Evolutionary conservation across 2,113 vertebrate genomes (phyloP), one percentile per base, ranked within the genome.

Genomic region (Pavo muticus): DNA sequence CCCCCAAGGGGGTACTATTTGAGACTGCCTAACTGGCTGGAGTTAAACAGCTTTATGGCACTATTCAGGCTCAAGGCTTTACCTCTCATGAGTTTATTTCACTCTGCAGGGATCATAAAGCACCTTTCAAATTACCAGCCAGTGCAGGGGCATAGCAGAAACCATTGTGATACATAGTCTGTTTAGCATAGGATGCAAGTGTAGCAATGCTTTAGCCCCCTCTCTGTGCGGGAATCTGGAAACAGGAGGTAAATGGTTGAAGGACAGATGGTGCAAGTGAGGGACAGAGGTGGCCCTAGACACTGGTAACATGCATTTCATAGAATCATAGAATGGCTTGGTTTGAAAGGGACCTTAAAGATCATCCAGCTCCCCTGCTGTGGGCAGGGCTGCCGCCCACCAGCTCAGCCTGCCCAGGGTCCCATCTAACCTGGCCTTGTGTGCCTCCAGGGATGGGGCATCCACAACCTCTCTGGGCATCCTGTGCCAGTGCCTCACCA

Each of bases 81-180:
- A 74, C 84, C 70, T 79, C 89, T 95, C 81, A 85, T 16, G 81
- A 87, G 84, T 95, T 96, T 95, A 92, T 94, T 91, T 97, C 84
- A 17, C 87, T 95, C 74, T 95, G 74, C 84, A 85, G 84, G 92
- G 95, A 89, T 91, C 94, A 76, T 95, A 95, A 95, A 97, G 91
- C 59, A 94, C 88, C 89, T 93, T 96, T 79, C 77, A 73, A 89
- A 96, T 95, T 82, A 89, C 89, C 84, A 95, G 67, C 52, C 65
- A 69, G 69, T 52, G 32, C 63, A 82, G 74, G 54, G 67, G 60
- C 71, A 76, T 65, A 92, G 84, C 84, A 76, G 74, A 93, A 94
- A 67, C 84, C 87, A 25, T 71, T 93, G 91, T 76, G n/a, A 71
- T 82, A 67, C 81, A 70, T 92, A 87, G 89, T 93, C 94, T 56